Percentiles rank a stretch among this genome's conserved stretches.
phyloP scores from a whole-genome alignment of 2,888 invertebrate genomes.

The Agonum fuliginosum region DNA sequence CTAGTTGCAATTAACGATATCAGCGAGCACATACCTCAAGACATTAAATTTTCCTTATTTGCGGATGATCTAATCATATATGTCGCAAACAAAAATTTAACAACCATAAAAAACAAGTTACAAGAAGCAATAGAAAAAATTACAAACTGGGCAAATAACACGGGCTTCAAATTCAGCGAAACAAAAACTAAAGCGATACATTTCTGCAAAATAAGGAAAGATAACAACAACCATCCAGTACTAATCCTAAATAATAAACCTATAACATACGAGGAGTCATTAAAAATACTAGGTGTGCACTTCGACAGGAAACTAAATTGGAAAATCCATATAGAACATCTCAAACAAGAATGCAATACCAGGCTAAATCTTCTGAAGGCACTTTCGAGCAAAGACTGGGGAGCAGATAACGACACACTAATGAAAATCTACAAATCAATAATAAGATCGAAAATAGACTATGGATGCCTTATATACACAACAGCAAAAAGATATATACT shows the following conservation, averaged over 20 bases:
- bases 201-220: not conserved
- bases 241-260: too few relatives aligned
- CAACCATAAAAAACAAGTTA: not conserved
- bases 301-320: not conserved
- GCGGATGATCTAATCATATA: not conserved
- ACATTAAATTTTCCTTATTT: not conserved
- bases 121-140: not conserved
- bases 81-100: not conserved
- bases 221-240: not conserved
- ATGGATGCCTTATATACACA: constrained; percentile 11
- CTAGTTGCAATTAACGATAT: not conserved
- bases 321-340: not conserved
- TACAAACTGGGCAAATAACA: not conserved
- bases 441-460: constrained; percentile 44
- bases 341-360: constrained; percentile 10
- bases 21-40: not conserved
- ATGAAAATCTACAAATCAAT: too few relatives aligned
- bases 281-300: not conserved
- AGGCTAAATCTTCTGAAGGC: constrained; percentile 39
- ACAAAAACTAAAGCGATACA: not conserved
- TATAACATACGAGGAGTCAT: too few relatives aligned
- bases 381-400: constrained; percentile 23
- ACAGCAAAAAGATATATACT: constrained; percentile 16
- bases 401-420: too few relatives aligned
- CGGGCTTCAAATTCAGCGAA: not conserved